A percentile compares a stretch with the other conserved stretches of the same genome.
These are phyloP conservation scores for Ariopsis seemanni DNA, from an alignment of 2,113 vertebrate genomes.

Conservation along the genomic window DNA sequence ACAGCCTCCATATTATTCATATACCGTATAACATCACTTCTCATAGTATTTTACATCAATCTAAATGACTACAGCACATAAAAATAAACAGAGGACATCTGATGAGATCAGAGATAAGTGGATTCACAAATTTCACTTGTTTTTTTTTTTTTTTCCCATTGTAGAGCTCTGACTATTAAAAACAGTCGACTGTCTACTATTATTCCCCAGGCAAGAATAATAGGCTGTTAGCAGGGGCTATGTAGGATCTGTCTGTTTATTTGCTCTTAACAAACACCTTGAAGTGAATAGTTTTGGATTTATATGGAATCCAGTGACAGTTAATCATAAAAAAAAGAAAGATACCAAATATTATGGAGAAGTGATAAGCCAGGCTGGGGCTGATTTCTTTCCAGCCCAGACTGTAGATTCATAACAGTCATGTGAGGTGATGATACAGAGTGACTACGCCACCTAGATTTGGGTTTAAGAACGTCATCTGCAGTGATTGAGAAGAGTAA, in stretches of 20 bases:
- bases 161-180: neutral
- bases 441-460: neutral
- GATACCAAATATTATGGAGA: neutral
- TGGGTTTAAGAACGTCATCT: neutral
- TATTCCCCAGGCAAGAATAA: neutral
- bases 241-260: neutral
- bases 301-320: neutral
- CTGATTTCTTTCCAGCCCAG: neutral
- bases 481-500: neutral
- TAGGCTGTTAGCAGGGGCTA: neutral
- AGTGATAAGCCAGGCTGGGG: neutral
- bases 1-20: neutral
- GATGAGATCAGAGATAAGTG: neutral
- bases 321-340: neutral
- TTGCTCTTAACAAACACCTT: neutral
- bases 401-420: neutral
- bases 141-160: neutral
- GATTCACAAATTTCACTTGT: neutral
- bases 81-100: no score
- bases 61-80: neutral
- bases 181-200: neutral
- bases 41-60: neutral
- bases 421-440: neutral
- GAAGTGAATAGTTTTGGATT: neutral
- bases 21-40: neutral